These are phyloP conservation scores for Rambutsinella grinnellia DNA, from an alignment of 2,888 invertebrate species.

Conservation along the genomic window DNA sequence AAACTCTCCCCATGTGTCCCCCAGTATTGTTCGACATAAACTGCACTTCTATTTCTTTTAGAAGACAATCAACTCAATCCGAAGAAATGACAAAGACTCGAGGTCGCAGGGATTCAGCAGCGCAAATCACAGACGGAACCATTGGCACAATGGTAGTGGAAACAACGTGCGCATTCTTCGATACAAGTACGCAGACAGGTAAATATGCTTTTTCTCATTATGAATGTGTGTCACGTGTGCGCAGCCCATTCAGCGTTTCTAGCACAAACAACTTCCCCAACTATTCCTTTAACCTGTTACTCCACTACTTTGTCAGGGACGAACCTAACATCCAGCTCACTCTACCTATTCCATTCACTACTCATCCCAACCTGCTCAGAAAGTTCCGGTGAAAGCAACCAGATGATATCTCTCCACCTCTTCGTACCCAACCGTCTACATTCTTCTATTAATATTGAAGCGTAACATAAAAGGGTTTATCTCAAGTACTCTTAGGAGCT, in stretches of 20 bases:
- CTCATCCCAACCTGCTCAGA: too few species aligned
- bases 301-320: too few species aligned
- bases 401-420: conserved; percentile 13
- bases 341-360: too few species aligned
- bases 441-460: neutral
- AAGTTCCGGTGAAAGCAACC: conserved; percentile 30
- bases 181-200: conserved; percentile 94
- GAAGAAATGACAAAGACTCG: conserved; percentile 77
- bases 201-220: conserved; percentile 69
- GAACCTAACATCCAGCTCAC: too few species aligned
- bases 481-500: too few species aligned
- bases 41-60: conserved; percentile 62
- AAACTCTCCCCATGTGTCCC: neutral
- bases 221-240: neutral
- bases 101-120: conserved; percentile 86
- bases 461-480: too few species aligned
- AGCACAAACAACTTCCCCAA: too few species aligned
- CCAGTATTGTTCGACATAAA: neutral
- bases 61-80: conserved; percentile 91
- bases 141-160: conserved; percentile 94
- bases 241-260: too few species aligned
- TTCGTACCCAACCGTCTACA: neutral
- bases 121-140: conserved; percentile 92
- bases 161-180: conserved; percentile 92
- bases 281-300: too few species aligned